Conservation (phyloP, 2,888 invertebrate species). For the Plemyria rubiginata region DNA sequence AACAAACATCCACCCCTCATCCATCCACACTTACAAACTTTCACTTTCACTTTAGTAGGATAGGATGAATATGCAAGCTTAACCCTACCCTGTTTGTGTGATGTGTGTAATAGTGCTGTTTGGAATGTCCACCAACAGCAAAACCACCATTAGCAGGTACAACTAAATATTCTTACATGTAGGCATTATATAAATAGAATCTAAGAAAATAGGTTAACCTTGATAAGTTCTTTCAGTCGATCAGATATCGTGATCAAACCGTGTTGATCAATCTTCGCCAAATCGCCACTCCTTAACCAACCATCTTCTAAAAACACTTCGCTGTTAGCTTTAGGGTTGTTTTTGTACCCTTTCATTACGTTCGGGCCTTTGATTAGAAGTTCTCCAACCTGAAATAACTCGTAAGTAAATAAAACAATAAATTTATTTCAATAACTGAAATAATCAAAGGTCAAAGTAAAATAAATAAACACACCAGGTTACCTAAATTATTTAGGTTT, state of each 20-base stretch:
- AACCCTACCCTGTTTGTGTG: no score
- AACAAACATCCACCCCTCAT: no score
- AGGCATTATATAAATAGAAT: no score
- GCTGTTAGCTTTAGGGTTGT: constrained; percentile 89
- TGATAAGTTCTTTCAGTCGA: constrained; percentile 92
- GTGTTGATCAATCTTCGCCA: constrained; percentile 87
- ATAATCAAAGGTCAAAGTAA: background rate
- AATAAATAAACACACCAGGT: no score
- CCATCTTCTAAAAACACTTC: constrained; percentile 87
- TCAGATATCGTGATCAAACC: constrained; percentile 89
- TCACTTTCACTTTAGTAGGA: no score
- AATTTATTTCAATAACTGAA: background rate
- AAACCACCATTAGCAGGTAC: no score
- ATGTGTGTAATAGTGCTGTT: no score
- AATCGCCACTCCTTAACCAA: constrained; percentile 91
- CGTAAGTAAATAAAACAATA: constrained; percentile 1
- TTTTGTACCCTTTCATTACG: constrained; percentile 92
- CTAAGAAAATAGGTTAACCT: constrained; percentile 68
- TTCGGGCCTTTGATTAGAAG: constrained; percentile 90
- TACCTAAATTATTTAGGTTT: no score
- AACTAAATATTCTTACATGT: no score
- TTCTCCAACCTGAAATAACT: constrained; percentile 86
- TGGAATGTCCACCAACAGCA: no score
- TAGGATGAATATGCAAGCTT: no score
- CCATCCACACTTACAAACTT: no score